These are phyloP conservation scores for Standfussiana lucernea DNA, from an alignment of 2,888 invertebrate genomes.

Conservation along the genomic window DNA sequence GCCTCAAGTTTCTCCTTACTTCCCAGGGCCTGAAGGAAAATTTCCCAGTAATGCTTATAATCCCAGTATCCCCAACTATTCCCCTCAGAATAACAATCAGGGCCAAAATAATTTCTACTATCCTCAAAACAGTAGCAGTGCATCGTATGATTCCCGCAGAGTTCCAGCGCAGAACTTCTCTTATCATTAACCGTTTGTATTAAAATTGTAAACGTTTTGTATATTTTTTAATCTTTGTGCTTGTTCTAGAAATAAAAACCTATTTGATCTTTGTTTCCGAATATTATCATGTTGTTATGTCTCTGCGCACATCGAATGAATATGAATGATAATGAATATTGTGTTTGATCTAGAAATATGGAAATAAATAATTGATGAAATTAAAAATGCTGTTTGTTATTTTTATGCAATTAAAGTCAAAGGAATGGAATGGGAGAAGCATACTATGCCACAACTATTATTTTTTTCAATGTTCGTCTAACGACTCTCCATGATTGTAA, in stretches of 20 bases:
- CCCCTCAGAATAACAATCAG: slow-evolving; percentile 59
- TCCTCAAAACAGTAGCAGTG: slow-evolving; percentile 55
- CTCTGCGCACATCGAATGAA: slow-evolving; percentile 5
- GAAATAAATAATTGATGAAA: slow-evolving; percentile 32
- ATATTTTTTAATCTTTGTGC: slow-evolving; percentile 29
- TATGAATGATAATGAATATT: slow-evolving; percentile 8
- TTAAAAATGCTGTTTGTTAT: slow-evolving; percentile 21
- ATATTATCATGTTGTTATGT: slow-evolving; percentile 32
- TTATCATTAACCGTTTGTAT: slow-evolving; percentile 56
- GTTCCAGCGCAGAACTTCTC: slow-evolving; percentile 71
- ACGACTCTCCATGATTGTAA: background rate
- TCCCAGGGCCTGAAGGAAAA: slow-evolving; percentile 48
- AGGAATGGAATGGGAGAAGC: background rate
- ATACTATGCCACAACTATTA: background rate
- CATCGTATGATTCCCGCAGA: slow-evolving; percentile 70
- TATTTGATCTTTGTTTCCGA: slow-evolving; percentile 26
- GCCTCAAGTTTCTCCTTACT: slow-evolving; percentile 30
- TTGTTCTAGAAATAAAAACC: slow-evolving; percentile 22
- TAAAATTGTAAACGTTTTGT: slow-evolving; percentile 23
- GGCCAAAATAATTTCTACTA: slow-evolving; percentile 57
- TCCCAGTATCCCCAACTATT: slow-evolving; percentile 62
- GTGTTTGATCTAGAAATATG: slow-evolving; percentile 11
- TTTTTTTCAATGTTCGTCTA: slow-evolving; percentile 12
- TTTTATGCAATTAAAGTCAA: slow-evolving; percentile 12
- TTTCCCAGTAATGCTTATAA: slow-evolving; percentile 58